Conservation (phyloP, 1,140 invertebrate genomes). For the Aphis craccivora region DNA sequence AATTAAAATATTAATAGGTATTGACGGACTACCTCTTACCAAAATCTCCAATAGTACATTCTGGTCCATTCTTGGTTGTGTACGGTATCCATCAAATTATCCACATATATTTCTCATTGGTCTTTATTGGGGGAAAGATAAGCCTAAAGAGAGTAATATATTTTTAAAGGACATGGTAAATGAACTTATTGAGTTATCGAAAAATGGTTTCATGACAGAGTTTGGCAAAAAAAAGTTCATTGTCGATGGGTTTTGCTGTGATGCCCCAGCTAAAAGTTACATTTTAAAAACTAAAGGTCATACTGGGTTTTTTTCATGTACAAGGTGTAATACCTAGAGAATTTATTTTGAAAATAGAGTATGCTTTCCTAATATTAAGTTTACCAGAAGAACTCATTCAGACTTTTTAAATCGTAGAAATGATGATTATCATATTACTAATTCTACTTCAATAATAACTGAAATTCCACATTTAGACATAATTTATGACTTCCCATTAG, state of each 20-base stretch:
- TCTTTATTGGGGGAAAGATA: background rate
- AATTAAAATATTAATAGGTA: background rate
- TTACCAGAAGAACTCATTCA: background rate
- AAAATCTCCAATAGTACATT: conserved; percentile 16
- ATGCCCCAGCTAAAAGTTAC: background rate
- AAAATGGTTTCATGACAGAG: background rate
- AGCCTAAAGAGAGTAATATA: background rate
- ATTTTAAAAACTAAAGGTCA: conserved; percentile 10
- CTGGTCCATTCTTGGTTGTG: background rate
- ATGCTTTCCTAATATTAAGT: background rate
- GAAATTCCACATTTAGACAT: background rate
- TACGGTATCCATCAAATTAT: background rate
- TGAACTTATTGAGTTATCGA: background rate
- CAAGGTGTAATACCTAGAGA: background rate
- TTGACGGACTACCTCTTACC: background rate
- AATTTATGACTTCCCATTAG: background rate
- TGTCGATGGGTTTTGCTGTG: background rate
- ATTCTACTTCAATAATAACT: background rate
- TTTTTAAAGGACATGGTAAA: background rate
- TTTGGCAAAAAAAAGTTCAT: background rate
- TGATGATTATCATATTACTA: background rate
- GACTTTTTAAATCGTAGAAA: background rate
- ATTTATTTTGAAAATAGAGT: background rate
- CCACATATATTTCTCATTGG: background rate
- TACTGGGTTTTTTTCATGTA: background rate